A percentile compares a stretch with the other conserved stretches of the same genome.
These are phyloP conservation scores for Syncerus caffer DNA, from an alignment of 2,797 vertebrate species.

Conservation along the genomic window DNA sequence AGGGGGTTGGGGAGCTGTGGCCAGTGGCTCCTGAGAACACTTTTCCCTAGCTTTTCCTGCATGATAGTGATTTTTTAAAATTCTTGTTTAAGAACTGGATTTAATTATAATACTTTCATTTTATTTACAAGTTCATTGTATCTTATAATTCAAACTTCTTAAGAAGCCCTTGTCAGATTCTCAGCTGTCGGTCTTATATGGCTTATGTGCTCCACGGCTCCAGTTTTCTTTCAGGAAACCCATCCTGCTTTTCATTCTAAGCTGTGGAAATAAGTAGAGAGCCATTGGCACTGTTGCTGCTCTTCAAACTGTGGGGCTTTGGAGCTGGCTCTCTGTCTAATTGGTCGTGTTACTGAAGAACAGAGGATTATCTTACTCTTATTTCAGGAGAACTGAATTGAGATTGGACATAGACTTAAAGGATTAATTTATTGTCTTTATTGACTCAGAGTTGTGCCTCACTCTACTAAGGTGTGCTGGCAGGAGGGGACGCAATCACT, in stretches of 20 bases:
- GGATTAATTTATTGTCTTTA: background rate
- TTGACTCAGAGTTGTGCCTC: background rate
- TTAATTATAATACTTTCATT: background rate
- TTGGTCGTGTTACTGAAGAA: background rate
- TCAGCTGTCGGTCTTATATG: rapidly evolving
- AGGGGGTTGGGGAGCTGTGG: background rate
- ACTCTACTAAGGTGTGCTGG: background rate
- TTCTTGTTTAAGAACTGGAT: background rate
- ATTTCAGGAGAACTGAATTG: background rate
- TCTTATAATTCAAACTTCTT: background rate
- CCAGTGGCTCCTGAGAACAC: background rate
- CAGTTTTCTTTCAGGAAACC: background rate
- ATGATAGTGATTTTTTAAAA: no score
- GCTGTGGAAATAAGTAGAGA: background rate
- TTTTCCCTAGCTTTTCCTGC: background rate
- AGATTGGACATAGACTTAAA: background rate
- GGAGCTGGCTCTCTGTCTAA: background rate
- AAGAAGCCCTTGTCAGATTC: no score
- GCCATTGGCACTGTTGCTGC: rapidly evolving
- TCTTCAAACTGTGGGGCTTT: rapidly evolving
- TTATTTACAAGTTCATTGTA: background rate
- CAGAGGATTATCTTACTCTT: background rate
- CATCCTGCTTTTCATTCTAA: background rate
- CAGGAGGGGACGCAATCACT: rapidly evolving
- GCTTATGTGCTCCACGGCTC: rapidly evolving